A percentile compares a stretch with the other conserved stretches of the same genome.
Evolutionary conservation across 2,113 vertebrate genomes (phyloP).

Genomic region (Macrotis lagotis): DNA sequence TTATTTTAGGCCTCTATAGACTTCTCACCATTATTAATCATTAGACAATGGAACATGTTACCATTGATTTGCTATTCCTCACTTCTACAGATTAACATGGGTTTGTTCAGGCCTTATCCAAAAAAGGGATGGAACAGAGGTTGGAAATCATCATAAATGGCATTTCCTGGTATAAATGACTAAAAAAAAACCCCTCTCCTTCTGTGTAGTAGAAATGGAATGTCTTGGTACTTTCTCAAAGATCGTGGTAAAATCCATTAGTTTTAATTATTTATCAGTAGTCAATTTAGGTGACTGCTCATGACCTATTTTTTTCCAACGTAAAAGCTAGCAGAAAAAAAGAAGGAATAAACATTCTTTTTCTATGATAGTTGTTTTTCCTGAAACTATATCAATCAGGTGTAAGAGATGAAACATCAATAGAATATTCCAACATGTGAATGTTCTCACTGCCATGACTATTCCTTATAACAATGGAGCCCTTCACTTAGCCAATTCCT

Average conservation of each 20-base stretch:
- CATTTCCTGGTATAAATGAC: constrained; percentile 76
- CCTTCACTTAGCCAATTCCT: no score
- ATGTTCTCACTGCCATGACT: not conserved
- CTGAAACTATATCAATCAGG: constrained; percentile 73
- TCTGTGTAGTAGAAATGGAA: constrained; percentile 78
- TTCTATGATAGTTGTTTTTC: constrained; percentile 77
- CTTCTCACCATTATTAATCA: constrained; percentile 65
- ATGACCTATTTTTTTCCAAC: constrained; percentile 88
- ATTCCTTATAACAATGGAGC: no score
- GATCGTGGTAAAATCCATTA: constrained; percentile 89
- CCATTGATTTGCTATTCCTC: constrained; percentile 48
- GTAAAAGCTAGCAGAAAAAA: constrained; percentile 80
- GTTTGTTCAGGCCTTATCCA: constrained; percentile 44
- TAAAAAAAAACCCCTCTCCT: constrained; percentile 86
- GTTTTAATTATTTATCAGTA: constrained; percentile 91
- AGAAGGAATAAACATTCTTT: constrained; percentile 83
- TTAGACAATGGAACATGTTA: constrained; percentile 2
- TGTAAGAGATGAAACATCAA: constrained; percentile 60
- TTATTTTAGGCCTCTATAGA: constrained; percentile 60
- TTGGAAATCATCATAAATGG: constrained; percentile 74
- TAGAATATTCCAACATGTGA: constrained; percentile 54
- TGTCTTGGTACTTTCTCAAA: constrained; percentile 78
- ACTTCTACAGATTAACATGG: constrained; percentile 42
- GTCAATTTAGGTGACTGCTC: constrained; percentile 88
- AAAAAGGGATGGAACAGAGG: constrained; percentile 42